A percentile compares a stretch with the other conserved stretches of the same genome.
Conservation (phyloP, 2,797 vertebrate genomes). For the Chrysolophus pictus region DNA sequence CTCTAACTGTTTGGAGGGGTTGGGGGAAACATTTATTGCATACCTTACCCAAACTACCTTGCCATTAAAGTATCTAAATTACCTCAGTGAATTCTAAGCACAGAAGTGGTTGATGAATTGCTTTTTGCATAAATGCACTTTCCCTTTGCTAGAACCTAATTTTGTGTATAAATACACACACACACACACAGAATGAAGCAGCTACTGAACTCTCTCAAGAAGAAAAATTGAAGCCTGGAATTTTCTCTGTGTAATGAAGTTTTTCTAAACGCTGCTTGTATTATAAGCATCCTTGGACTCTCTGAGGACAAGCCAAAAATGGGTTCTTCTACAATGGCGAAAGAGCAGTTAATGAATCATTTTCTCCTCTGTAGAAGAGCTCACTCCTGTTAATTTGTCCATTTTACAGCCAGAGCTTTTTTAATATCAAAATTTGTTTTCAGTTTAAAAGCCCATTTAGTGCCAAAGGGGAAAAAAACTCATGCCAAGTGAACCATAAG, state of each 20-base stretch:
- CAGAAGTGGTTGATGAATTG: slow-evolving; percentile 87
- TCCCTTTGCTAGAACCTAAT: slow-evolving; percentile 82
- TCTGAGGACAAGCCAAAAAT: slow-evolving; percentile 77
- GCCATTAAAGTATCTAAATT: slow-evolving; percentile 87
- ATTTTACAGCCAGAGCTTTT: slow-evolving; percentile 58
- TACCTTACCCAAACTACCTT: slow-evolving; percentile 83
- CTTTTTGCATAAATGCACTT: slow-evolving; percentile 85
- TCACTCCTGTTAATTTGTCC: slow-evolving; percentile 74
- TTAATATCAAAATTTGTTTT: slow-evolving; percentile 72
- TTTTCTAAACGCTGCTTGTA: slow-evolving; percentile 74
- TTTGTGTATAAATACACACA: slow-evolving; percentile 67
- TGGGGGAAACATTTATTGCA: slow-evolving; percentile 78
- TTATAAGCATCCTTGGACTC: slow-evolving; percentile 72
- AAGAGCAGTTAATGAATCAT: slow-evolving; percentile 79
- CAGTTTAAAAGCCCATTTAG: slow-evolving; percentile 65
- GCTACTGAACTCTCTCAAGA: slow-evolving; percentile 77
- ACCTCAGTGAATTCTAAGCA: slow-evolving; percentile 86
- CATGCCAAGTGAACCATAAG: slow-evolving; percentile 53
- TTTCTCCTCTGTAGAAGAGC: slow-evolving; percentile 64
- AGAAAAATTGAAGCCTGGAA: slow-evolving; percentile 81
- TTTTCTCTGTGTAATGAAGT: slow-evolving; percentile 81
- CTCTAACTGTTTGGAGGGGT: slow-evolving; percentile 71
- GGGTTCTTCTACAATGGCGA: slow-evolving; percentile 68
- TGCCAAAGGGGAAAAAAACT: slow-evolving; percentile 12
- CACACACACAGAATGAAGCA: slow-evolving; percentile 63